A percentile compares a stretch with the other conserved stretches of the same genome.
Evolutionary conservation across 2,113 vertebrate genomes (phyloP).

Genomic region (Cryptotis parvus): DNA sequence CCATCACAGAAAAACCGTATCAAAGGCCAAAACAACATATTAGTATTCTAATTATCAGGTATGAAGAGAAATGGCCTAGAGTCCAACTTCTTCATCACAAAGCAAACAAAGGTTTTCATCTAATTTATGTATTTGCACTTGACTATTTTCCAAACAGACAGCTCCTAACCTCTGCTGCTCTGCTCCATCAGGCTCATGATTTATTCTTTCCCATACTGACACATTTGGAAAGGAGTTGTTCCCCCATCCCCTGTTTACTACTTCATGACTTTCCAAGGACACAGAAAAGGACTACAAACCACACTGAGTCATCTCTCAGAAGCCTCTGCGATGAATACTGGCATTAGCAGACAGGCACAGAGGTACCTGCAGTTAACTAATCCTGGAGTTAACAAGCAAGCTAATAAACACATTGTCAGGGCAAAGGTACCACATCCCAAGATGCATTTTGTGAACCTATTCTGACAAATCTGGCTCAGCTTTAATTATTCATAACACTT

Average conservation of each 20-base stretch:
- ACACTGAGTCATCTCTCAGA: not conserved
- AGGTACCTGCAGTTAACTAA: slow-evolving; percentile 48
- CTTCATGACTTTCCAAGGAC: slow-evolving; percentile 31
- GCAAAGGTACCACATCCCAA: slow-evolving; percentile 56
- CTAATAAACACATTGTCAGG: slow-evolving; percentile 65
- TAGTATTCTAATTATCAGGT: slow-evolving; percentile 44
- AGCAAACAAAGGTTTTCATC: slow-evolving; percentile 53
- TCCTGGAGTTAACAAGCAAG: slow-evolving; percentile 58
- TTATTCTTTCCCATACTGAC: slow-evolving; percentile 35
- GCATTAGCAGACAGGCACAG: not conserved
- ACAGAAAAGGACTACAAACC: not conserved
- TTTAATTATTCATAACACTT: slow-evolving; percentile 71
- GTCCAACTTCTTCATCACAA: slow-evolving; percentile 44
- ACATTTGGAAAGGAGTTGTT: not conserved
- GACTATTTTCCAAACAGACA: slow-evolving; percentile 19
- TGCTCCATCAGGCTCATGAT: not conserved
- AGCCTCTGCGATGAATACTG: not conserved
- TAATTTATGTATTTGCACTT: slow-evolving; percentile 51
- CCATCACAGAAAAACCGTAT: slow-evolving; percentile 24
- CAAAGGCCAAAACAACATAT: not conserved
- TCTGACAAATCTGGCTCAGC: slow-evolving; percentile 36
- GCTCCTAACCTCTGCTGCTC: slow-evolving; percentile 27
- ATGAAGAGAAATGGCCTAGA: slow-evolving; percentile 39
- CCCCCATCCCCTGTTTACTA: not conserved
- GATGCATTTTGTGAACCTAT: slow-evolving; percentile 59